phyloP scores from a whole-genome alignment of 2,113 vertebrate species.

The Catharus fuscescens region DNA sequence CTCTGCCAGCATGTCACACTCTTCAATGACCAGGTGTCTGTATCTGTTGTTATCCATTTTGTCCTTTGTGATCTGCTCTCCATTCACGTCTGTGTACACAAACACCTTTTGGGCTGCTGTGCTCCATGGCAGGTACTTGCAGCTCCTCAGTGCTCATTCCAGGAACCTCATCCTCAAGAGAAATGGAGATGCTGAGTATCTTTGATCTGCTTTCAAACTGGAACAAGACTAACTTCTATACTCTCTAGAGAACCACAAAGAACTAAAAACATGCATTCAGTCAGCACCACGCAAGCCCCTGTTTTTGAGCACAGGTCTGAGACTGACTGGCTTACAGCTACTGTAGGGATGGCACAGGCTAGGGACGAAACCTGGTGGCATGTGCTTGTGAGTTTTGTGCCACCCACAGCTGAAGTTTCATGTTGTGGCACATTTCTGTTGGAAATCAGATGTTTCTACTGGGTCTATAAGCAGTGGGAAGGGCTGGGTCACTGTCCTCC shows the following conservation, averaged over 20 bases:
- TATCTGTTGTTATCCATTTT: background rate
- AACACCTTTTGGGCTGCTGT: background rate
- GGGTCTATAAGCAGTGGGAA: background rate
- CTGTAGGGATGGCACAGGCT: background rate
- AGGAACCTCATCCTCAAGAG: background rate
- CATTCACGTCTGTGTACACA: accelerated
- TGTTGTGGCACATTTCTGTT: background rate
- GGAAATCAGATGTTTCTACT: background rate
- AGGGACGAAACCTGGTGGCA: background rate
- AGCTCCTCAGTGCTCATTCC: background rate
- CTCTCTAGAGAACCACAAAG: background rate
- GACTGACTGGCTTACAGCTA: background rate
- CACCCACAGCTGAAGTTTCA: background rate
- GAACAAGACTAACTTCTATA: background rate
- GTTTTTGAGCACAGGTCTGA: background rate
- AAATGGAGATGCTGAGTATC: background rate
- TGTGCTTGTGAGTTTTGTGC: background rate
- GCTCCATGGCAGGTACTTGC: background rate
- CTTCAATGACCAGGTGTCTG: accelerated
- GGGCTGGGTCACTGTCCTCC: background rate
- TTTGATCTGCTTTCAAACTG: background rate
- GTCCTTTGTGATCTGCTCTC: background rate
- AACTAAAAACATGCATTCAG: background rate
- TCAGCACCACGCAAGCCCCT: background rate
- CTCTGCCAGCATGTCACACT: background rate